Evolutionary conservation across 2,113 vertebrate species (phyloP), one percentile per base, ranked within the genome.

Genomic region (Embiotoca jacksoni): DNA sequence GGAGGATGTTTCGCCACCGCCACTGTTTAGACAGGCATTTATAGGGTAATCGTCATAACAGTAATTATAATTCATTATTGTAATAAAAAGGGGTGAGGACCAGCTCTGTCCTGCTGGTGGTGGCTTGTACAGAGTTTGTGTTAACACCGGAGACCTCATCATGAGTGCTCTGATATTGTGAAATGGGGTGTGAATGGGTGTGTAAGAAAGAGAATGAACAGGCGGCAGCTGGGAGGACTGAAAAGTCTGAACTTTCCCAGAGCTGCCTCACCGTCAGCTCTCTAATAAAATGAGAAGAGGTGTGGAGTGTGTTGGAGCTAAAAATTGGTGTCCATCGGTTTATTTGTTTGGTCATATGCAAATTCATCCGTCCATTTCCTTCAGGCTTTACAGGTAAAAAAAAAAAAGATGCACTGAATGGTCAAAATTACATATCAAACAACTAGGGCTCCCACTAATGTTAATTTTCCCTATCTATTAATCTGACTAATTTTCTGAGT

Each of bases 61-160:
- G 78, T 84, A 84, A 90, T 93, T 89, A 89, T 84, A 87, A 90
- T 92, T 85, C 77, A 88, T 90, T 90, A 81, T 81, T 78, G 65
- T 78, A 88, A 88, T 92, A 84, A 89, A 89, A 88, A 69, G 50
- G 75, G 65, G 49, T 75, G 78, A 81, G 64, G 72, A 39, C 44
- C 7, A 15, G 65, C 82, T 80, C 78, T 66, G 58, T 84, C 61
- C 58, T 68, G 52, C 56, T 55, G 46, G 46, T 57, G 50, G 44
- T 54, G 11, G 77, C 61, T 54, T 61, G 44, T 14, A 37, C 54
- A 41, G 44, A 30, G 15, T 64, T 72, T 23, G 60, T 49, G 66
- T 69, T 81, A 41, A 85, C 85, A 89, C 80, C 57, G 35, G 49
- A 50, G 41, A 4, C 3, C 60, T 81, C 65, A 79, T 87, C 79